phyloP scores from a whole-genome alignment of 2,888 invertebrate genomes.

The Campoplex capitator region DNA sequence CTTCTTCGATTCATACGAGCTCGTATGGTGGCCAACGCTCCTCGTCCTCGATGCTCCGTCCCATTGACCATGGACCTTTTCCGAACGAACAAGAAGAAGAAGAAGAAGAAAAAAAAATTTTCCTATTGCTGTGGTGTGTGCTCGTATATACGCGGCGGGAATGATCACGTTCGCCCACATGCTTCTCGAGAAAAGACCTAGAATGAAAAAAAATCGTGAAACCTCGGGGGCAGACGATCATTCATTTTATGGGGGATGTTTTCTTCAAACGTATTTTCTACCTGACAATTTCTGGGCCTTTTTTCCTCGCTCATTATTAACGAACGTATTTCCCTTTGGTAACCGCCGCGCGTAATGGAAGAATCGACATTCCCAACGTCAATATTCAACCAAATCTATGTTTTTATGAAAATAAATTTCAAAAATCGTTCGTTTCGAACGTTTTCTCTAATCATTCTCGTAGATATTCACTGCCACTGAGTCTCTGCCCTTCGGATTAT shows the following conservation, averaged over 20 bases:
- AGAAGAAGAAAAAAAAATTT: constrained; percentile 33
- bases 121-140: constrained; percentile 18
- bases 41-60: background rate
- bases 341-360: background rate
- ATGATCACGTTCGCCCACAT: background rate
- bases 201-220: background rate
- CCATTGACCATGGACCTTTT: constrained; percentile 51
- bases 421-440: background rate
- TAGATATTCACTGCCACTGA: background rate
- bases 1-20: constrained; percentile 33
- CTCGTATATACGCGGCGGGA: constrained; percentile 7
- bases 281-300: background rate
- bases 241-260: background rate
- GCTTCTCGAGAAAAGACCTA: constrained; percentile 28
- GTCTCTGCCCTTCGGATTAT: background rate
- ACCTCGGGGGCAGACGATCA: background rate
- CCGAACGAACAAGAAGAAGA: constrained; percentile 30
- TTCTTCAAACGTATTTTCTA: constrained; percentile 40
- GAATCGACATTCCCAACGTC: background rate
- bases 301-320: constrained; percentile 11
- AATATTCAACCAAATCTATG: too few relatives aligned
- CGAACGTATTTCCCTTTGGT: background rate
- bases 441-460: background rate
- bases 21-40: constrained; percentile 9
- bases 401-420: too few relatives aligned